A percentile compares a stretch with the other conserved stretches of the same genome.
phyloP scores from a whole-genome alignment of 2,888 invertebrate genomes.

The Lamproptera curius region DNA sequence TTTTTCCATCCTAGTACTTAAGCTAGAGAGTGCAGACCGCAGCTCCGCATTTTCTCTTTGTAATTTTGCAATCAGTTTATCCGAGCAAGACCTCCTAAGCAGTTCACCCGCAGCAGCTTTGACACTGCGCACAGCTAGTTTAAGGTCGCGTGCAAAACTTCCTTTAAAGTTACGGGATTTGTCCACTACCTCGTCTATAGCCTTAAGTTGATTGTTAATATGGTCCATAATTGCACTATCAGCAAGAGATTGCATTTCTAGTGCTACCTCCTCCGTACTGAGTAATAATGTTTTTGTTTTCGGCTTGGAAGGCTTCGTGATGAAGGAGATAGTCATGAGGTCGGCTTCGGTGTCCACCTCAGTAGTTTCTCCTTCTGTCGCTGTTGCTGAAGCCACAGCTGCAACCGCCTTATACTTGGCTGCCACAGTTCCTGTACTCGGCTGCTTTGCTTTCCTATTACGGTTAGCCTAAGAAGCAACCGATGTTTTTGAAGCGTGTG shows the following conservation, averaged over 20 bases:
- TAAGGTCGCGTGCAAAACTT: not conserved
- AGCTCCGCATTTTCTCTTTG: not conserved
- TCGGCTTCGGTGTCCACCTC: not conserved
- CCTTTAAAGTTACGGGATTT: not conserved
- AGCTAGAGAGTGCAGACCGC: not conserved
- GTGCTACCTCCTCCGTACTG: not conserved
- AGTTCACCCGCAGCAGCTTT: not conserved
- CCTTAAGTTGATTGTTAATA: not conserved
- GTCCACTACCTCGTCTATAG: not conserved
- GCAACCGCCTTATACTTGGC: not conserved
- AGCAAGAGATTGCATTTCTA: not conserved
- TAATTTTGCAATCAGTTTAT: not conserved
- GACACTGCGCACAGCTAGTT: not conserved
- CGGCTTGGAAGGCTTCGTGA: too few relatives aligned
- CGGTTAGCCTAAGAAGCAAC: not conserved
- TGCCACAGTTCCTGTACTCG: not conserved
- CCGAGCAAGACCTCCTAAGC: not conserved
- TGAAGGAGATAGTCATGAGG: too few relatives aligned
- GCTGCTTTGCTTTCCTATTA: not conserved
- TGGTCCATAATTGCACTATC: not conserved
- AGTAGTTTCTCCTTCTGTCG: not conserved
- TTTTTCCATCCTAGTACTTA: not conserved
- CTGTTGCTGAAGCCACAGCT: not conserved
- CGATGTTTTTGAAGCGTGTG: not conserved
- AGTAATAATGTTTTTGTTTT: too few relatives aligned